Evolutionary conservation across 2,797 vertebrate species (phyloP).

Genomic region (Psittacula echo): DNA sequence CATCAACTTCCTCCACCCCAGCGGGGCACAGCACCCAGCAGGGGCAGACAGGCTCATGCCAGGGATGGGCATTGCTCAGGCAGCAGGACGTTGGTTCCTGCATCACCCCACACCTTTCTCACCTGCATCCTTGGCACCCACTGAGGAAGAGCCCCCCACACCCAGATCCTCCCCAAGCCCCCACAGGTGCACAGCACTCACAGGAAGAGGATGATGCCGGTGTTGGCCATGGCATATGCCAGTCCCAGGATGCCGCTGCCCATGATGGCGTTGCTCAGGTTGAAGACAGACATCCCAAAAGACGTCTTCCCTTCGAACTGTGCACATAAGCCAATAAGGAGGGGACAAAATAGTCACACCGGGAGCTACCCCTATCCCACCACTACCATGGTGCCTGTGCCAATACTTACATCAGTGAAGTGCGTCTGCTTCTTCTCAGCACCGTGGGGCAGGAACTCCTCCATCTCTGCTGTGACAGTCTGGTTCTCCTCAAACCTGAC

Average conservation of each 20-base stretch:
- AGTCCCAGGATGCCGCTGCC: slow-evolving; percentile 97
- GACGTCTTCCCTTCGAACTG: slow-evolving; percentile 99
- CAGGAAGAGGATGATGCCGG: slow-evolving; percentile 94
- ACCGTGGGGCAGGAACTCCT: slow-evolving; percentile 86
- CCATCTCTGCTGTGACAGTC: slow-evolving; percentile 79
- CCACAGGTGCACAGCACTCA: slow-evolving; percentile 72
- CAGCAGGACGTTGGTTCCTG: not conserved
- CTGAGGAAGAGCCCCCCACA: rapidly evolving
- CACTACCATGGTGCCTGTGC: rapidly evolving
- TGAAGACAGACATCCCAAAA: slow-evolving; percentile 98
- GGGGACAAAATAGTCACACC: not conserved
- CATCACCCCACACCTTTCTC: not conserved
- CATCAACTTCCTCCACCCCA: not conserved
- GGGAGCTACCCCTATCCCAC: not conserved
- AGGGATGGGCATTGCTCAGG: not conserved
- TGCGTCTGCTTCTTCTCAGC: slow-evolving; percentile 86
- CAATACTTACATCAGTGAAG: slow-evolving; percentile 90
- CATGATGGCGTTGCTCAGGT: slow-evolving; percentile 99
- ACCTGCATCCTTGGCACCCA: not conserved
- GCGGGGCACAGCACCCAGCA: not conserved
- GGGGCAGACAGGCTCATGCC: not conserved
- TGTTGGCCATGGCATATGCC: slow-evolving; percentile 98
- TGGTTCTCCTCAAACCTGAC: slow-evolving; percentile 86
- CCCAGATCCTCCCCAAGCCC: rapidly evolving
- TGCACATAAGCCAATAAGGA: not conserved